Evolutionary conservation across 2,888 invertebrate genomes (phyloP), one percentile per base, ranked within the genome.

Genomic region (Operophtera brumata): DNA sequence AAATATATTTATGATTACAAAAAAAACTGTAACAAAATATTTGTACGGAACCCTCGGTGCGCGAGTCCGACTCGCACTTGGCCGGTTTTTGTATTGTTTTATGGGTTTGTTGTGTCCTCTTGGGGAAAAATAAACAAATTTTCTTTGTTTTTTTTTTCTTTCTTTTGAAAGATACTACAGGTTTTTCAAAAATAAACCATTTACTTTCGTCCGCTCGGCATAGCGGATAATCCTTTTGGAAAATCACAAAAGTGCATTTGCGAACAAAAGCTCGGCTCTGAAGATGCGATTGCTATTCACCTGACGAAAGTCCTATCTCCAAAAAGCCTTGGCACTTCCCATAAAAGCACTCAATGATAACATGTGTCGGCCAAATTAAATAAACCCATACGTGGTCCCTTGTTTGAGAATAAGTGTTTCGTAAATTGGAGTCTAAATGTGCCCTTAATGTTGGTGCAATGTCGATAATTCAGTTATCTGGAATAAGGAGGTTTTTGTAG

Each of bases 341-440:
- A 67, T 69, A 67, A 69, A 69, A 71, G 70, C 77, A 70, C 72
- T 78, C 75, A 64, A 65, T 63, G 65, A 58, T 56, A 67, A 75
- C 76, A 73, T 74, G 74, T 73, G 80, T 69, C 59, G 63, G 61
- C 57, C 65, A 75, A 82, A 82, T 79, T 77, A 74, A 76, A 82
- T 82, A 79, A 80, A 66, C 47, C 44, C 54, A 59, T 39, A 61
- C 59, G 50, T 56, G 62, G 51, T 20, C 49, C 48, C 54, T 52
- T 58, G 45, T 59, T 57, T 47, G 54, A 37, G 28, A 40, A 41
- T 37, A 51, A 60, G 52, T 57, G 57, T 46, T 48, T 47, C 55
- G 34, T 59, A 43, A 53, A 64, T 55, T 47, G 53, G 44, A 32
- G 34, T 11, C 50, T 62, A 65, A 70, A 69, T 61, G 61, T 57